phyloP scores from a whole-genome alignment of 2,797 vertebrate genomes.

The Galaxias olidus region DNA sequence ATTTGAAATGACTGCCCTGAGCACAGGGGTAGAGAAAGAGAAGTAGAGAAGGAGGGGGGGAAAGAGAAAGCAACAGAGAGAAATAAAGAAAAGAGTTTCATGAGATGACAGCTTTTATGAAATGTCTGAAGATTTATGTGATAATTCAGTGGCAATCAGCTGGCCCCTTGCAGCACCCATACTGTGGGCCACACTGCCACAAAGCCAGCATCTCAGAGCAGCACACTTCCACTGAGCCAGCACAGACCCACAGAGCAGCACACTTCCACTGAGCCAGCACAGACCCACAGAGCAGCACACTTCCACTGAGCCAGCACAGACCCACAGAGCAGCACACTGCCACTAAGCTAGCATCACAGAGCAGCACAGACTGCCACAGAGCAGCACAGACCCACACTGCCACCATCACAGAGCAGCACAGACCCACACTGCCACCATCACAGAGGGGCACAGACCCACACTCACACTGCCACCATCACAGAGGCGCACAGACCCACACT shows the following conservation, averaged over 20 bases:
- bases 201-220: no score
- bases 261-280: no score
- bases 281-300: constrained; percentile 19
- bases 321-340: constrained; percentile 28
- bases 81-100: constrained; percentile 27
- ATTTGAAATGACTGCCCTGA: constrained; percentile 49
- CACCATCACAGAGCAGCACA: constrained; percentile 9
- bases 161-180: constrained; percentile 20
- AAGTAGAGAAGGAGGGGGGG: constrained; percentile 8
- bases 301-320: constrained; percentile 7
- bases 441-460: not conserved
- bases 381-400: constrained; percentile 4
- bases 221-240: no score
- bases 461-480: constrained; percentile 11
- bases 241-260: constrained; percentile 24
- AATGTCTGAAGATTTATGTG: constrained; percentile 47
- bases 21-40: constrained; percentile 1
- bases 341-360: no score
- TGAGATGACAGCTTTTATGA: constrained; percentile 47
- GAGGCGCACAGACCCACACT: no score
- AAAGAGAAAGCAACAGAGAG: constrained; percentile 18
- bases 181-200: constrained; percentile 21
- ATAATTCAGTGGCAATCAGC: constrained; percentile 41
- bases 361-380: constrained; percentile 22
- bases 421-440: constrained; percentile 10